A percentile compares a stretch with the other conserved stretches of the same genome.
phyloP scores from a whole-genome alignment of 30 jellyfish, hydroid and myxozoan species.

The Aurelia sp. region DNA sequence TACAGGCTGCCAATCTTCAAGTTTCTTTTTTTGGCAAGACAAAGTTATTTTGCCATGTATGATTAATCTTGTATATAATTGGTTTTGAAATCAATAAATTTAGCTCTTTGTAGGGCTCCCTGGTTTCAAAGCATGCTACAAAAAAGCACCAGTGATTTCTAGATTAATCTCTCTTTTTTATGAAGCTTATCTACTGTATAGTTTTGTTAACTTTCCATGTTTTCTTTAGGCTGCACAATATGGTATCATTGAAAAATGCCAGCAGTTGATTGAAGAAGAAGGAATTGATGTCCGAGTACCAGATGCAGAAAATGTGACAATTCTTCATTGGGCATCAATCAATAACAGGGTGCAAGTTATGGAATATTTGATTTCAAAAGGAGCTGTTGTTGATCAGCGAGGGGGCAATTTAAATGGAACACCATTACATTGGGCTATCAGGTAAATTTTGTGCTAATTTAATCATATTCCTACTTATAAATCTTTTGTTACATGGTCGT shows the following conservation, averaged over 20 bases:
- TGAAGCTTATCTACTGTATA: no score
- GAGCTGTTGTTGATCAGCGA: constrained; percentile 89
- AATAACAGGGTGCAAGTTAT: constrained; percentile 83
- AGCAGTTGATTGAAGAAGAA: constrained; percentile 83
- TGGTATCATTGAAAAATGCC: constrained; percentile 88
- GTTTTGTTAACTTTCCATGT: no score
- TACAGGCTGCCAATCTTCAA: no score
- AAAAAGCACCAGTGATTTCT: no score
- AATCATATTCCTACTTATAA: background rate
- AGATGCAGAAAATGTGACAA: constrained; percentile 93
- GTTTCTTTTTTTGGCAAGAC: no score
- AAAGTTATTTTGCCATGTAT: no score
- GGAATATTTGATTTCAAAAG: constrained; percentile 78
- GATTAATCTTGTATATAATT: no score
- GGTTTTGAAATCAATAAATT: no score
- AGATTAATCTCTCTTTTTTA: no score
- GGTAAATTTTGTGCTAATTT: constrained; percentile 47
- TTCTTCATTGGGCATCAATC: constrained; percentile 96
- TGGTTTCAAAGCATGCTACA: no score
- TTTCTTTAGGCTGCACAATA: constrained; percentile 88
- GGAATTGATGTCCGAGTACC: constrained; percentile 88
- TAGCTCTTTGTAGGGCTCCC: no score
- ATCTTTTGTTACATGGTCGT: no score
- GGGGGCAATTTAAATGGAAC: constrained; percentile 96
- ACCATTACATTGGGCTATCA: constrained; percentile 95